These are phyloP conservation scores for Epistrophella euchroma DNA, from an alignment of 2,888 invertebrate genomes.

Conservation along the genomic window DNA sequence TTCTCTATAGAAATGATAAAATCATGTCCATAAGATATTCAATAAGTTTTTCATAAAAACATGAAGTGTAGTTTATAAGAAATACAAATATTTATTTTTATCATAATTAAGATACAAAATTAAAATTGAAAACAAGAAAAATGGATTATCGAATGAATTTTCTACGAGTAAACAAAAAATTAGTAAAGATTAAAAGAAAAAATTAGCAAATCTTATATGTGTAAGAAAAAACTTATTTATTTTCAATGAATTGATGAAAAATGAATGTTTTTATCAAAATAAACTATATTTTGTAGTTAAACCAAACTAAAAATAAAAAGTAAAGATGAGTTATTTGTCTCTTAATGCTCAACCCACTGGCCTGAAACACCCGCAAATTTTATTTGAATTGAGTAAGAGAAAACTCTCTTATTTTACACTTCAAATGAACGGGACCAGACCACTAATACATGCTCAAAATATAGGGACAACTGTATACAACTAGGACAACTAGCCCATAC, in stretches of 20 bases:
- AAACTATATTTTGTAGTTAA: conserved; percentile 67
- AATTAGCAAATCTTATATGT: conserved; percentile 26
- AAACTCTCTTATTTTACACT: too few relatives aligned
- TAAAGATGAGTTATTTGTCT: conserved; percentile 23
- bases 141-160: background rate
- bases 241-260: conserved; percentile 66
- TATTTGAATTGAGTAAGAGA: too few relatives aligned
- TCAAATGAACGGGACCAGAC: too few relatives aligned
- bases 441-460: too few relatives aligned
- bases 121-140: conserved; percentile 1
- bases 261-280: conserved; percentile 54
- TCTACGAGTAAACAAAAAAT: background rate
- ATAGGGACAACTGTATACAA: too few relatives aligned
- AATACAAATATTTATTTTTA: conserved; percentile 60
- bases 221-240: conserved; percentile 62
- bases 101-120: conserved; percentile 25
- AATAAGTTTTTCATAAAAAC: conserved; percentile 57
- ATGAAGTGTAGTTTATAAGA: conserved; percentile 30
- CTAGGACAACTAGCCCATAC: too few relatives aligned
- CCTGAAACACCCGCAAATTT: too few relatives aligned
- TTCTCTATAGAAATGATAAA: conserved; percentile 38
- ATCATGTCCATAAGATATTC: conserved; percentile 14
- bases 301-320: conserved; percentile 69
- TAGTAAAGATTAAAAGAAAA: conserved; percentile 25
- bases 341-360: too few relatives aligned